These are phyloP conservation scores for Acanthochromis polyacanthus DNA, from an alignment of 2,113 vertebrate genomes.

Conservation along the genomic window DNA sequence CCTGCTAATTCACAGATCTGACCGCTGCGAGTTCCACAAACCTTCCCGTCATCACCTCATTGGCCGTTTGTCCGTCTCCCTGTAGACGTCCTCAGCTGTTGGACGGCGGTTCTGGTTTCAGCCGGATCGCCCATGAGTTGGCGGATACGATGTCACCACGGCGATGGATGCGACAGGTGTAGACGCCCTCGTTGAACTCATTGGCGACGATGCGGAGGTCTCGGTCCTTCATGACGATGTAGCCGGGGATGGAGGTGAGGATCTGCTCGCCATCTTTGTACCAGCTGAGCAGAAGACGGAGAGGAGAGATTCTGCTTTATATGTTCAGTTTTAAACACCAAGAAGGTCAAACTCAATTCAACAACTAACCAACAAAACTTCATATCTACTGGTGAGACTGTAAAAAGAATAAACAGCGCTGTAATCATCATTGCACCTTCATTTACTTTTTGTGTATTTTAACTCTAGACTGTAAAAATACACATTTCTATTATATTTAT, in stretches of 20 bases:
- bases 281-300: constrained; percentile 79
- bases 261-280: constrained; percentile 88
- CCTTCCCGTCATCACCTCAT: neutral
- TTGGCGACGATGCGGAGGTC: constrained; percentile 85
- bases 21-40: neutral
- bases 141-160: constrained; percentile 72
- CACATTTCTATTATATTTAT: too few species aligned
- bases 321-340: too few species aligned
- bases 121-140: constrained; percentile 85
- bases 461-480: too few species aligned
- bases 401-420: too few species aligned
- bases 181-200: constrained; percentile 86
- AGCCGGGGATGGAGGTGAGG: constrained; percentile 81
- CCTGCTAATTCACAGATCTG: neutral
- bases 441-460: too few species aligned
- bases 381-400: too few species aligned
- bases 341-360: too few species aligned
- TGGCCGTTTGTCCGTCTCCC: neutral
- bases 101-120: constrained; percentile 76
- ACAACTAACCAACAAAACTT: too few species aligned
- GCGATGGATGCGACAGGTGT: constrained; percentile 85
- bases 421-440: too few species aligned
- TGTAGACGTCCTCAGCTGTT: constrained; percentile 70
- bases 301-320: too few species aligned
- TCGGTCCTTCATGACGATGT: constrained; percentile 82